phyloP scores from a whole-genome alignment of 2,113 vertebrate species.

The Oceanites oceanicus region DNA sequence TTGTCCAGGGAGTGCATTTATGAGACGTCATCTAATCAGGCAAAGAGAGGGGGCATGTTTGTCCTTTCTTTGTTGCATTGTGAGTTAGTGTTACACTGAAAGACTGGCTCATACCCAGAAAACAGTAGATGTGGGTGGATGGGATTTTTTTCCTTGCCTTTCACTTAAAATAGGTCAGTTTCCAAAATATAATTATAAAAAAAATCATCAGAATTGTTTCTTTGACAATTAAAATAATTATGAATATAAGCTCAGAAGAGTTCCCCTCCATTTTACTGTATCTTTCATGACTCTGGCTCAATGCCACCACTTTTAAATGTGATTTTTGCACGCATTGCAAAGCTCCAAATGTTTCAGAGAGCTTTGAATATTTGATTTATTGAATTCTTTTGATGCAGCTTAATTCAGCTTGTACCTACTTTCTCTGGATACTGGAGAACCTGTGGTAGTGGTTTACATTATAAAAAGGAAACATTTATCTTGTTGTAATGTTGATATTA shows the following conservation, averaged over 20 bases:
- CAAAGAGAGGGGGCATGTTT: constrained; percentile 10
- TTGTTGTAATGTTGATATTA: neutral
- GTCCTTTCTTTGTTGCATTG: constrained; percentile 21
- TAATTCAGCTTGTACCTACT: neutral
- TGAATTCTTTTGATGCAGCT: neutral
- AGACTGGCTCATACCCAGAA: neutral
- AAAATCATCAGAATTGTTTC: neutral
- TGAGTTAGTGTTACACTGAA: neutral
- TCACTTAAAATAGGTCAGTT: neutral
- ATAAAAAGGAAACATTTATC: neutral
- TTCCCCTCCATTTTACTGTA: neutral
- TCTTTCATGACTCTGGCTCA: neutral
- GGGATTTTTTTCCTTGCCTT: neutral
- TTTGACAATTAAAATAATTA: neutral
- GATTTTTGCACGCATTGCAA: neutral
- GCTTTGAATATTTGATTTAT: constrained; percentile 20
- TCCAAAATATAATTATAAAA: neutral
- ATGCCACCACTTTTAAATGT: neutral
- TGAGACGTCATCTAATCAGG: constrained; percentile 39
- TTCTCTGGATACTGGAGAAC: neutral
- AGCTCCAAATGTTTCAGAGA: neutral
- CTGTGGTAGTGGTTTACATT: neutral
- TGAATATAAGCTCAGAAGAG: neutral
- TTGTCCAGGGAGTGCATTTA: constrained; percentile 31
- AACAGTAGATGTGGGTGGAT: neutral